Evolutionary conservation across 2,113 vertebrate genomes (phyloP), one percentile per base, ranked within the genome.

Genomic region (Motacilla alba): DNA sequence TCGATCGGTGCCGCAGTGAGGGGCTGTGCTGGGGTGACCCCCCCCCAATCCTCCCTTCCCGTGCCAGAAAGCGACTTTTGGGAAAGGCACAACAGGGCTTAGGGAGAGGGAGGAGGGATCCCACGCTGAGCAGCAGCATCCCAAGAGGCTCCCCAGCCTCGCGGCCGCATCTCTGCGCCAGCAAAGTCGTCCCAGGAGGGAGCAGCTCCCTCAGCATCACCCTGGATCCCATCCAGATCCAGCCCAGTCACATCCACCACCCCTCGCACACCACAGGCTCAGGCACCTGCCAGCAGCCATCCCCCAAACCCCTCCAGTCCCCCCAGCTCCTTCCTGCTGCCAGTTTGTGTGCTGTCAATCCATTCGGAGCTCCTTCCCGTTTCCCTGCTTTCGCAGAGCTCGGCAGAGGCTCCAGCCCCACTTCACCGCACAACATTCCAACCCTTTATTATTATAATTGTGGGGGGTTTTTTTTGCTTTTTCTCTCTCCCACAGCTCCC

Each of bases 161-260:
- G 4, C 3, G 21, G 50, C 21, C 56, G 35, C 49, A 6, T 24
- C 53, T 55, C 9, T 11, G 41, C 1, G 12, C 33, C 64, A 59
- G 41, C 15, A 10, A 31, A 64, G 7, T 8, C 2, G 0, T 15
- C 18, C 39, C 60, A 33, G 64, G 22, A 67, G 66, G 83, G 41
- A 53, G 20, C 37, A 7, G 35, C 60, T 47, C 44, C 18, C 10
- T 13, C 64, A 52, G 55, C 50, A 21, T 3, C 41, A 2, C 3
- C 35, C 60, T 24, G 8, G 64, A 23, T 3, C 49, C 3, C 7
- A 7, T 9, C 63, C 74, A n/a, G 50, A 13, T 8, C 69, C 69
- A 15, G 11, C 37, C 27, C 49, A 5, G 33, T 1, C 28, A 0
- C 7, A 13, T 3, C 56, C 56, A 24, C 0, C 30, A 11, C 20